Evolutionary conservation across 2,888 invertebrate species (phyloP), one percentile per base, ranked within the genome.

Genomic region (Philereme vetulata): DNA sequence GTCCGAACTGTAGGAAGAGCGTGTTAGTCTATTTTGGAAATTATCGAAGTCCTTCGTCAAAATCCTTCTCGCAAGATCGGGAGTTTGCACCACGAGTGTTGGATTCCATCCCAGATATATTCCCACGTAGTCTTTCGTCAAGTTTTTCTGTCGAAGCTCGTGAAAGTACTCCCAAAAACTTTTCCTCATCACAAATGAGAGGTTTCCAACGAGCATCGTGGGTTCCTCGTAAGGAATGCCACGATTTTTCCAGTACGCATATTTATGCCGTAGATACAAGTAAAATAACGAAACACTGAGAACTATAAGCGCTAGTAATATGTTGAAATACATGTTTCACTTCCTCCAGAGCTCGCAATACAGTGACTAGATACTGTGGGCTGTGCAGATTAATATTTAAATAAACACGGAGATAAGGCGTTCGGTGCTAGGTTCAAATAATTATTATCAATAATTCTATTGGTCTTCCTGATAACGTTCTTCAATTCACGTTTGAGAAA

Each of bases 201-300:
- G 70, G 48, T 78, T 88, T 3, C 88, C 88, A 4, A 88, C 51
- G 4, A 84, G 66, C 1, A 73, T 56, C 5, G 70, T 65, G 0
- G 89, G 88, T 34, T 80, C 73, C 7, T 80, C 82, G 64, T 80
- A 86, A 0, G 80, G 81, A 3, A 88, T 65, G 2, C 84, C 85
- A 3, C 82, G 82, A 43, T 78, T 70, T 51, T 78, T 80, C 88
- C 88, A 88, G 64, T 86, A 88, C 35, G 70, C 80, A 81, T 92
- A 79, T 51, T 76, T 74, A 40, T 62, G 67, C 6, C 73, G 72
- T 7, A 76, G 68, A 56, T 74, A 79, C 33, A 82, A 67, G 56
- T 75, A 83, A 33, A 81, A 47, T 52, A 77, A 34, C 4, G 75
- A 50, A 8, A 78, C 54, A 68, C 70, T 72, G 51, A 70, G 32